Percentiles rank a stretch among this genome's conserved stretches.
Conservation (phyloP, 2,113 vertebrate species). For the Vulpes vulpes region DNA sequence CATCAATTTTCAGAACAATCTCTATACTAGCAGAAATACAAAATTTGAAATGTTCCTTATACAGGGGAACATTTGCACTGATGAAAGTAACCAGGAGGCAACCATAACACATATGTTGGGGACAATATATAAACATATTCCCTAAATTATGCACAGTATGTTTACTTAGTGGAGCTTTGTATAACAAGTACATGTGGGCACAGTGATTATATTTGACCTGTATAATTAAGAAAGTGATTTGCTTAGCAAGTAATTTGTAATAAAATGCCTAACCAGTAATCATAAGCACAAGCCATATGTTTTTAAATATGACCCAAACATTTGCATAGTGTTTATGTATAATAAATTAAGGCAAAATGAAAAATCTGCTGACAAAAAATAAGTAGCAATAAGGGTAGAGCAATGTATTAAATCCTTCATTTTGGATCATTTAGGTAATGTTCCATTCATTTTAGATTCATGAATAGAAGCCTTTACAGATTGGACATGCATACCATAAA, state of each 20-base stretch:
- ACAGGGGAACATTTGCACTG: background rate
- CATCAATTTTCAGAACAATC: constrained; percentile 44
- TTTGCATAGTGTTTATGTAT: constrained; percentile 91
- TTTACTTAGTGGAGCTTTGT: constrained; percentile 72
- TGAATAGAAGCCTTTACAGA: constrained; percentile 89
- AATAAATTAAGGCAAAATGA: constrained; percentile 91
- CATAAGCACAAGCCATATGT: constrained; percentile 88
- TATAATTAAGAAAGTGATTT: constrained; percentile 88
- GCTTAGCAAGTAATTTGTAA: constrained; percentile 87
- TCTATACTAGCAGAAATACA: background rate
- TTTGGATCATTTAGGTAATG: constrained; percentile 95
- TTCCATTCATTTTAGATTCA: constrained; percentile 94
- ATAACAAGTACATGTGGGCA: constrained; percentile 78
- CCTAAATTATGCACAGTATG: background rate
- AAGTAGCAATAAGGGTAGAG: constrained; percentile 91
- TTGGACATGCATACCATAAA: constrained; percentile 89
- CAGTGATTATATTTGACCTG: constrained; percentile 85
- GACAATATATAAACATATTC: constrained; percentile 29
- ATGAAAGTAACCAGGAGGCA: constrained; percentile 52
- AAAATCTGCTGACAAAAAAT: constrained; percentile 92
- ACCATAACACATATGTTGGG: background rate
- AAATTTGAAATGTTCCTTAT: background rate
- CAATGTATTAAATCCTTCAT: constrained; percentile 92
- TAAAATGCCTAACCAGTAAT: constrained; percentile 85
- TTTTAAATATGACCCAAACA: constrained; percentile 90